Conservation (phyloP, 2,113 vertebrate genomes). For the Eleginops maclovinus region DNA sequence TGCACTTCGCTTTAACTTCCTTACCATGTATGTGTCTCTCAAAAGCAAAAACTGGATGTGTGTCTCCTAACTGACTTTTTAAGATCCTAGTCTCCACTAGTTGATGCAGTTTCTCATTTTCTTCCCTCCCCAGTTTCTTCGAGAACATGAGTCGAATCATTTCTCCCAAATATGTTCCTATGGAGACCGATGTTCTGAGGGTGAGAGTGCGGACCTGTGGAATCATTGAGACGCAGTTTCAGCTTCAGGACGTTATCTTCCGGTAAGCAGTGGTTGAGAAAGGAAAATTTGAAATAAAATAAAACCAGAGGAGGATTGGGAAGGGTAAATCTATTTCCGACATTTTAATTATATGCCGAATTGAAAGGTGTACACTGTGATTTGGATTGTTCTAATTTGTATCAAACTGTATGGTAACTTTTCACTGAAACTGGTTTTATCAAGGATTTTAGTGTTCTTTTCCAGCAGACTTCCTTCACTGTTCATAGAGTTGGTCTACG, state of each 20-base stretch:
- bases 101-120: neutral
- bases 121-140: conserved; percentile 77
- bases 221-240: conserved; percentile 83
- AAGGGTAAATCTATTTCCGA: too few species aligned
- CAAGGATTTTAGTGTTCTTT: neutral
- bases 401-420: too few species aligned
- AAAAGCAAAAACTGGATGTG: neutral
- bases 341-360: too few species aligned
- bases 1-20: too few species aligned
- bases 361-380: too few species aligned
- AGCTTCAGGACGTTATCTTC: conserved; percentile 71
- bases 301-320: too few species aligned
- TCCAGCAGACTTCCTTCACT: neutral
- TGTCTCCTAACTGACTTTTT: neutral
- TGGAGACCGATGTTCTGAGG: conserved; percentile 78
- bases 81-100: neutral
- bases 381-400: too few species aligned
- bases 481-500: neutral
- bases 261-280: conserved; percentile 70
- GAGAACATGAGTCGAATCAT: conserved; percentile 82
- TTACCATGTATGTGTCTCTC: neutral
- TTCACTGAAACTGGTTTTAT: too few species aligned
- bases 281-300: too few species aligned
- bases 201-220: conserved; percentile 82
- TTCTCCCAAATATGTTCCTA: conserved; percentile 79